phyloP scores from a whole-genome alignment of 1,140 invertebrate genomes.

The Nilaparvata lugens region DNA sequence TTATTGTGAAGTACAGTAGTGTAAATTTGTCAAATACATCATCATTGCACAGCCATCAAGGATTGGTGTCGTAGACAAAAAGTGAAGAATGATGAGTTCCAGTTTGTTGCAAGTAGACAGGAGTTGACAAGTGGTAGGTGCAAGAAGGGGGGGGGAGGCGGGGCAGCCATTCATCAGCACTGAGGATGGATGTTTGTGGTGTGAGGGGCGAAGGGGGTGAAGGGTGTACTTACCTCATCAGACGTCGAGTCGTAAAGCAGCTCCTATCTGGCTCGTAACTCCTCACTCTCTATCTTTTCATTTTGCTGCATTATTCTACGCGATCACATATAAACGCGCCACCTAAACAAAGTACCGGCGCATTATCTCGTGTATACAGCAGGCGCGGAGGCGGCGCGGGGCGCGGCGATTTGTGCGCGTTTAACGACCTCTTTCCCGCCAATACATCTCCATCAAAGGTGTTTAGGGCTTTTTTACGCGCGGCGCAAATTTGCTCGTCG shows the following conservation, averaged over 20 bases:
- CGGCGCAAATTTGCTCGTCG: neutral
- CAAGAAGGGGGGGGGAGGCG: neutral
- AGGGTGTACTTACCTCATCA: neutral
- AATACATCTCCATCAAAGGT: slow-evolving; percentile 2
- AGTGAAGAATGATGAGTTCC: too few species aligned
- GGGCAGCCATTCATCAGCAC: neutral
- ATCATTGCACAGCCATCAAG: too few species aligned
- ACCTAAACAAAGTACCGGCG: slow-evolving; percentile 1
- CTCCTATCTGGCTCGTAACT: slow-evolving; percentile 1
- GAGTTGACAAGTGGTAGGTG: too few species aligned
- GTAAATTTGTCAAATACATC: too few species aligned
- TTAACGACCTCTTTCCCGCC: slow-evolving; percentile 5
- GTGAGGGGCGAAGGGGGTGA: too few species aligned
- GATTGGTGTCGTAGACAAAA: too few species aligned
- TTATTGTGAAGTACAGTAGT: too few species aligned
- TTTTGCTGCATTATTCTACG: neutral
- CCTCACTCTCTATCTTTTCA: neutral
- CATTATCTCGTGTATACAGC: neutral
- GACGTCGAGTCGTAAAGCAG: neutral
- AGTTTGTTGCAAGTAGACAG: too few species aligned
- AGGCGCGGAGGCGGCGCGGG: neutral
- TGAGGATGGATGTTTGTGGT: neutral
- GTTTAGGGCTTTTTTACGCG: neutral
- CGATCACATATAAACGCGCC: slow-evolving; percentile 1
- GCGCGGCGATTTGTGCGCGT: neutral